Base-by-base conservation (phyloP, 2,797 vertebrate species). In the Lophura swinhoii region DNA sequence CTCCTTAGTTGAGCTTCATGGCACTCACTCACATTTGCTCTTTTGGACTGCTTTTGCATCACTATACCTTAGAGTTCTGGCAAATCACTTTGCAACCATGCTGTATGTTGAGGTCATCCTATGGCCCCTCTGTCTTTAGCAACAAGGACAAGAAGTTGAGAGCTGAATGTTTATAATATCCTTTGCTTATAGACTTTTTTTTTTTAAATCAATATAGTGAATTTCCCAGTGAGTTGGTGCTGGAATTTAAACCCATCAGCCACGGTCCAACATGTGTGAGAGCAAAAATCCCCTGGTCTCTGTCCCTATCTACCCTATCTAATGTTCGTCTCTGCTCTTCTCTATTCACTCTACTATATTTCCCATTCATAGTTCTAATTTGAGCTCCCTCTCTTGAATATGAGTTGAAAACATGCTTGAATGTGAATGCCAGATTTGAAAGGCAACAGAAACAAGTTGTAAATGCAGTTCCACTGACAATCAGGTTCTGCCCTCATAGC, bases 371-470 rank as follows among this genome's bases (percentile, higher is more conserved):
- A 60, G 28, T 33, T 78, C 67, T 51, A 35, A 35, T 90, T 84
- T 76, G 20, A 10, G 63, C 72, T 84, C 14, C 23, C 67, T 86
- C 39, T 51, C 29, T 91, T 72, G 21, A 69, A 9, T 29, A 22
- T 0, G 5, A 88, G 29, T 5, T 48, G 28, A 63, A 89, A 82
- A 26, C 23, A 21, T 0, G 0, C 20, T 43, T 28, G 24, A 53
- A 41, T 58, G 53, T 49, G 33, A 69, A 33, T 71, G 78, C 24
- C 24, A 31, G 2, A 2, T 35, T 81, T 88, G 67, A 56, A 76
- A 86, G 66, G 20, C 24, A 75, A 33, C 14, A 7, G 20, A 69
- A 77, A 28, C 9, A 41, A 68, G 23, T 3, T 59, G 49, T 41
- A 53, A 91, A 85, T 14, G n/a, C 62, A 76, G 64, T 71, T 12